These are phyloP conservation scores for Heliconius ethilla DNA, from an alignment of 2,888 invertebrate species.

Conservation along the genomic window DNA sequence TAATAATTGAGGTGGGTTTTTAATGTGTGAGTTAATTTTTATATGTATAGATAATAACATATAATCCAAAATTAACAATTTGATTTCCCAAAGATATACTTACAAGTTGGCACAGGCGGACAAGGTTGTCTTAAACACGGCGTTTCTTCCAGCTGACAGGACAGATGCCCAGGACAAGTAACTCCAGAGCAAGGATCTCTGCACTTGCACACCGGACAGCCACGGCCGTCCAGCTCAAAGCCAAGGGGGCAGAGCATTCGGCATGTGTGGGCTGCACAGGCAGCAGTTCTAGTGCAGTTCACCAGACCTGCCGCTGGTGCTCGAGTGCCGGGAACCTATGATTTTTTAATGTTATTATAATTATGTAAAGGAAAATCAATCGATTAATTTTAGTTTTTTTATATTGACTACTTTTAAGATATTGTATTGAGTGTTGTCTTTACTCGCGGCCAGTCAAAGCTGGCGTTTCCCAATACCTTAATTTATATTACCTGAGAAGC, in stretches of 20 bases:
- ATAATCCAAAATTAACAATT: neutral
- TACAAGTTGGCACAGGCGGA: slow-evolving; percentile 91
- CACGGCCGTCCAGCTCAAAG: slow-evolving; percentile 86
- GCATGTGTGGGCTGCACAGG: slow-evolving; percentile 91
- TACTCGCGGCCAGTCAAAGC: too few species aligned
- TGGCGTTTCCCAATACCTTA: too few species aligned
- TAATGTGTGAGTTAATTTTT: too few species aligned
- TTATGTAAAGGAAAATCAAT: too few species aligned
- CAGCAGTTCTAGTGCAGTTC: slow-evolving; percentile 86
- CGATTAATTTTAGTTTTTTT: too few species aligned
- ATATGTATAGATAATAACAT: neutral
- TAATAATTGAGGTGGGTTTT: too few species aligned
- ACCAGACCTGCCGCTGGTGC: slow-evolving; percentile 84
- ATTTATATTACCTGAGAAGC: too few species aligned
- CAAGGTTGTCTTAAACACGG: slow-evolving; percentile 90
- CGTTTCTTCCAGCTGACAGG: slow-evolving; percentile 90
- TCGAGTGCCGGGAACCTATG: slow-evolving; percentile 86
- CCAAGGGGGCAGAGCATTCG: slow-evolving; percentile 94
- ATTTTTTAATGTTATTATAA: neutral
- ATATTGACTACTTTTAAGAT: too few species aligned
- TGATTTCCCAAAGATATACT: slow-evolving; percentile 47
- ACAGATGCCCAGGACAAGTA: slow-evolving; percentile 87
- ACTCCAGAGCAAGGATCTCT: slow-evolving; percentile 90
- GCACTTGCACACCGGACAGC: slow-evolving; percentile 91
- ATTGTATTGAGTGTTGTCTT: too few species aligned